phyloP scores from a whole-genome alignment of 1,140 invertebrate genomes.

The Ridgeia piscesae region DNA sequence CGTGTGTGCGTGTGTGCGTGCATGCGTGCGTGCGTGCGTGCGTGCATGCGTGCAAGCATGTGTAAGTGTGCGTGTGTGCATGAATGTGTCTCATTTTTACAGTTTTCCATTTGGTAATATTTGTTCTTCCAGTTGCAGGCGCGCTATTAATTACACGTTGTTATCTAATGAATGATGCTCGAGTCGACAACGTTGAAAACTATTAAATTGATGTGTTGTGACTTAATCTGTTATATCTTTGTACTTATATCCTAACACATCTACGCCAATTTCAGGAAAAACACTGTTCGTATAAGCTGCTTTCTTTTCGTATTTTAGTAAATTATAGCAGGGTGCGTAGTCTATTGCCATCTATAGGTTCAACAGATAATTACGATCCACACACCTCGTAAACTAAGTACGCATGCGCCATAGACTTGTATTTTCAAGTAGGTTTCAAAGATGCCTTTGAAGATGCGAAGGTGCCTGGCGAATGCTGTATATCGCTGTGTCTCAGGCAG shows the following conservation, averaged over 20 bases:
- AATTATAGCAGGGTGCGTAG: neutral
- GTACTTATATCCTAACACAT: neutral
- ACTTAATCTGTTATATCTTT: neutral
- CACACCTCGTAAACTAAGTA: too few species aligned
- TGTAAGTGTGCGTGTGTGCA: too few species aligned
- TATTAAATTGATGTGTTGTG: neutral
- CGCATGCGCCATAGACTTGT: too few species aligned
- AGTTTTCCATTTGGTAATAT: neutral
- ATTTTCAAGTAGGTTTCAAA: too few species aligned
- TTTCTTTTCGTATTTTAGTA: neutral
- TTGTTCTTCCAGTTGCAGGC: neutral
- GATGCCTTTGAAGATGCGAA: too few species aligned
- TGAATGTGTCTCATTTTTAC: neutral
- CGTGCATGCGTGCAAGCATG: too few species aligned
- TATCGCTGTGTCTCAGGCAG: too few species aligned
- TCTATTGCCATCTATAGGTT: neutral
- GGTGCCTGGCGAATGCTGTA: too few species aligned
- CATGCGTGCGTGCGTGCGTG: too few species aligned
- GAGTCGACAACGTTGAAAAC: neutral
- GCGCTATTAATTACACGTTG: too few species aligned
- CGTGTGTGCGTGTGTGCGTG: too few species aligned
- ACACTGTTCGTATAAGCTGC: neutral
- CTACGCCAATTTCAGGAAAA: neutral
- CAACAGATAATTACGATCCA: too few species aligned
- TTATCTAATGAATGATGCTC: neutral